Base-by-base conservation (phyloP, 2,113 vertebrate genomes). In the Ellobius talpinus region DNA sequence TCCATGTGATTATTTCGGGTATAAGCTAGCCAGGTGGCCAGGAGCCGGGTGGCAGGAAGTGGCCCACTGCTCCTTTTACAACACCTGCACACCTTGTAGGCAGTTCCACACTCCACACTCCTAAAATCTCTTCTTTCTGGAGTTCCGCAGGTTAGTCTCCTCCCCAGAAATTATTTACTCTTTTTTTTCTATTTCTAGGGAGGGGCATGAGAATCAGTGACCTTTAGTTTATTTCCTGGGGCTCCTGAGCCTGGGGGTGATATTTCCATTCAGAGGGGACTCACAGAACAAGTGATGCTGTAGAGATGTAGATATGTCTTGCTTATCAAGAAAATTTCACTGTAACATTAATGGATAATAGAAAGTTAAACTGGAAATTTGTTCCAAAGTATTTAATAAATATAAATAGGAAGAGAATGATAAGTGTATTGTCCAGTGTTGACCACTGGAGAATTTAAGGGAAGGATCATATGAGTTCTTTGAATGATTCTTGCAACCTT, bases 281-380 rank as follows among this genome's bases (percentile, higher is more conserved):
- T 58, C 52, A 55, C 33, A 82, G 79, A 82, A 82, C 79, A 61
- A 82, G 33, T 58, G 50, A n/a, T 5, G 33, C n/a, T 24, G 19
- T 86, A 39, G 39, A 73, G 36, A 58, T n/a, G 19, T 86, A 39
- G 66, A 68, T 65, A 84, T 74, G 42, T 65, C 42, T 36, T 95
- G 50, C 26, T 93, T 85, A 78, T 73, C 79, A 95, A 85, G 58
- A 91, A 91, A 93, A 68, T n/a, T 79, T 36, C 47, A 91, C 1
- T 88, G 29, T 10, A 61, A 11, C 8, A n/a, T 73, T 89, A 93
- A 92, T 31, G 39, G 5, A 26, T 65, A 73, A 84, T n/a, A 66
- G 19, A 14, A 12, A 39, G 65, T 73, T 50, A 79, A 36, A 21
- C 17, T 61, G 58, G 17, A 19, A 91, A 24, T 95, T 79, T 79